Evolutionary conservation across 2,888 invertebrate genomes (phyloP).

Genomic region (Erebia epiphron): DNA sequence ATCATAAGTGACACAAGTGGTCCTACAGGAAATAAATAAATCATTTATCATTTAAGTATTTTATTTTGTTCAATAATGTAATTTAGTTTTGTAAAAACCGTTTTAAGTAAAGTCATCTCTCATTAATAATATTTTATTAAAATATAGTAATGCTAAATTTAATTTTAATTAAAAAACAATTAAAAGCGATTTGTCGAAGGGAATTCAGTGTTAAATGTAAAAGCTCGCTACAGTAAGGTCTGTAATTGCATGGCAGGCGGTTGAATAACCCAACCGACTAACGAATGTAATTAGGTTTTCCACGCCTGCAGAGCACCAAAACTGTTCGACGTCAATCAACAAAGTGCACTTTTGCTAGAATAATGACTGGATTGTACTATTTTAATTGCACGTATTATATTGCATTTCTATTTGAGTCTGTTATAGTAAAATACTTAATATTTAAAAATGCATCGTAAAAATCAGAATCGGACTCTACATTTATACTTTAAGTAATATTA

Average conservation of each 20-base stretch:
- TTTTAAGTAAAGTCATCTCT: too few species aligned
- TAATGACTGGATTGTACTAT: slow-evolving; percentile 28
- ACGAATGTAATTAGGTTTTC: slow-evolving; percentile 41
- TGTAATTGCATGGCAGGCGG: slow-evolving; percentile 38
- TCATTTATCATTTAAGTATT: too few species aligned
- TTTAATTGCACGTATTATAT: slow-evolving; percentile 27
- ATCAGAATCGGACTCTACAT: not conserved
- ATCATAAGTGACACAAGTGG: too few species aligned
- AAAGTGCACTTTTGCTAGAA: slow-evolving; percentile 36
- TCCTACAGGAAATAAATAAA: too few species aligned
- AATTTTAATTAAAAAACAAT: slow-evolving; percentile 22
- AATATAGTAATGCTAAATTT: slow-evolving; percentile 9
- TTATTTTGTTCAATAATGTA: too few species aligned
- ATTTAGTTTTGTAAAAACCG: too few species aligned
- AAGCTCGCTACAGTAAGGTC: slow-evolving; percentile 33
- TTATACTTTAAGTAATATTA: too few species aligned
- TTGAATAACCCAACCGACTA: slow-evolving; percentile 40
- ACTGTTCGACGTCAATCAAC: slow-evolving; percentile 37
- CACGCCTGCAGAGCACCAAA: slow-evolving; percentile 39
- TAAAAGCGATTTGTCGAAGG: slow-evolving; percentile 16
- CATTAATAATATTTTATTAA: too few species aligned
- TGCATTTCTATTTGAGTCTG: slow-evolving; percentile 3
- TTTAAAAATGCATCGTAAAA: too few species aligned
- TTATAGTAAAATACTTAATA: not conserved
- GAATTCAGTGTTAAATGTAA: slow-evolving; percentile 29